Evolutionary conservation across 35 echinoderm and acorn worm genomes (phyloP).

Genomic region (Acanthaster planci): DNA sequence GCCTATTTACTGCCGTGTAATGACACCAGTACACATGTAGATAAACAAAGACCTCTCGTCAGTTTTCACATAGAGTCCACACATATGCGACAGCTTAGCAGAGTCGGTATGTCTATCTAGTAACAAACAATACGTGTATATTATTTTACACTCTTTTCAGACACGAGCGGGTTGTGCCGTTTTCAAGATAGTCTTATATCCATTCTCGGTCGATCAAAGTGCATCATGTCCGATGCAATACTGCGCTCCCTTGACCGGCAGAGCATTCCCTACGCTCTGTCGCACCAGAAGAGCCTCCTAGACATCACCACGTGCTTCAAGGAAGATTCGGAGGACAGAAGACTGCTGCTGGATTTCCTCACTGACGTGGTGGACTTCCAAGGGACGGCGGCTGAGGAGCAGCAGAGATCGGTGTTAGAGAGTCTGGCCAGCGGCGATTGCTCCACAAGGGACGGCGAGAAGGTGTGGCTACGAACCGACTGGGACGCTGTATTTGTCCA

Average conservation of each 20-base stretch:
- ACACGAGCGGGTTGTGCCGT: no score
- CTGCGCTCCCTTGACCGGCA: neutral
- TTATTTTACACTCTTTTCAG: no score
- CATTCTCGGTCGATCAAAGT: no score
- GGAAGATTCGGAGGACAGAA: constrained; percentile 33
- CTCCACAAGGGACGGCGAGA: constrained; percentile 13
- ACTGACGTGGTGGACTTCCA: constrained; percentile 11
- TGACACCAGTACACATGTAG: no score
- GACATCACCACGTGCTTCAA: constrained; percentile 48
- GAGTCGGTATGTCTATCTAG: no score
- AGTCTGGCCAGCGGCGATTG: constrained; percentile 1
- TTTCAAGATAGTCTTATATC: no score
- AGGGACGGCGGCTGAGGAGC: constrained; percentile 10
- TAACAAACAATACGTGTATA: no score
- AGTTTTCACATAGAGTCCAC: no score
- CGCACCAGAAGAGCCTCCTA: constrained; percentile 5
- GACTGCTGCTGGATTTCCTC: constrained; percentile 39
- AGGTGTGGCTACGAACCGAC: constrained; percentile 17
- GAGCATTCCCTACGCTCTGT: neutral
- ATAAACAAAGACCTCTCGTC: no score
- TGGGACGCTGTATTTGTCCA: constrained; percentile 21
- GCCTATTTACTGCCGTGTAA: no score
- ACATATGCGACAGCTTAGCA: no score
- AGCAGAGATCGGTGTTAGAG: constrained; percentile 6
- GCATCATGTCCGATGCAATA: no score